phyloP scores from a whole-genome alignment of 2,888 invertebrate genomes.

The Lasioglossum oenotherae region DNA sequence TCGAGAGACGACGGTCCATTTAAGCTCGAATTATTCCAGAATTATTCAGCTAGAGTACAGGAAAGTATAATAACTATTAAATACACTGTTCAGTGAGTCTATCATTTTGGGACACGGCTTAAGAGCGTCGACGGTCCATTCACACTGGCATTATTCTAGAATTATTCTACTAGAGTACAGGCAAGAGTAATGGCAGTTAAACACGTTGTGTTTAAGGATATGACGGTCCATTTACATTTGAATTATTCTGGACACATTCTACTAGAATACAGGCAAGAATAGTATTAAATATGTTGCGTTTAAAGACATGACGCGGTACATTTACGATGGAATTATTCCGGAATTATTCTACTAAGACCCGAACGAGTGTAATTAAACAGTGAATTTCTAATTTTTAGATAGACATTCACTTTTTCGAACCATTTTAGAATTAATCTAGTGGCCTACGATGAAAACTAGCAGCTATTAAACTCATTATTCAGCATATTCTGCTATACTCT shows the following conservation, averaged over 20 bases:
- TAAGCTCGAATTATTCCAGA: background rate
- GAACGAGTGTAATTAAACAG: background rate
- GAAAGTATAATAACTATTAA: background rate
- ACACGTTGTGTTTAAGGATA: background rate
- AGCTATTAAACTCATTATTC: too few relatives aligned
- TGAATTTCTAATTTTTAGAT: background rate
- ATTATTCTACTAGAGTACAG: background rate
- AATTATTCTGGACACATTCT: background rate
- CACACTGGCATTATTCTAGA: background rate
- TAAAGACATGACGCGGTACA: background rate
- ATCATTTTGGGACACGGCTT: background rate
- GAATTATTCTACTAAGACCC: background rate
- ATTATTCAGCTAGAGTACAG: background rate
- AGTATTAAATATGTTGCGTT: background rate
- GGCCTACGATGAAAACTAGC: background rate
- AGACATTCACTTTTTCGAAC: too few relatives aligned
- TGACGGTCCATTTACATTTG: background rate
- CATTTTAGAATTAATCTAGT: background rate
- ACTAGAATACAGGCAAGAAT: background rate
- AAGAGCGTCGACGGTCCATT: background rate
- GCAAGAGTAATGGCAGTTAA: background rate
- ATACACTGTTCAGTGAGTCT: background rate
- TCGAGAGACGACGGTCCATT: background rate
- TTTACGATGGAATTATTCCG: background rate
- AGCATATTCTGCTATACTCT: too few relatives aligned